Percentiles rank a stretch among this genome's conserved stretches.
Conservation (phyloP, 2,113 vertebrate genomes). For the Pitta sordida region DNA sequence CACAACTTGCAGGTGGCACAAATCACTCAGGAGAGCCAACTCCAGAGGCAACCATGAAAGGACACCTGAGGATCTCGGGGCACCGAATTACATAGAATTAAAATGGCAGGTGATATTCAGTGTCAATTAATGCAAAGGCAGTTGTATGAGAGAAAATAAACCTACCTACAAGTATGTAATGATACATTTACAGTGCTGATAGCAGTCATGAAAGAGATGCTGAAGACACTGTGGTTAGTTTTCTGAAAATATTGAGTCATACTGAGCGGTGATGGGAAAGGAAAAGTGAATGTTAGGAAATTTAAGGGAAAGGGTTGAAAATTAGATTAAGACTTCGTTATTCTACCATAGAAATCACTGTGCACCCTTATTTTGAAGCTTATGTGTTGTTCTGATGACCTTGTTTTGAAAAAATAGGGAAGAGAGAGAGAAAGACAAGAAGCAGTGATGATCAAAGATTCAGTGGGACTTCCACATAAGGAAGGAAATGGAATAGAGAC, state of each 20-base stretch:
- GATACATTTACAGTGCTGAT: not conserved
- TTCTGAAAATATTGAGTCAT: not conserved
- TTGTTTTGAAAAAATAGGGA: not conserved
- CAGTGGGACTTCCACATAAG: not conserved
- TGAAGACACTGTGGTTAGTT: not conserved
- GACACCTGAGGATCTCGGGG: not conserved
- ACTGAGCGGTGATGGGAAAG: not conserved
- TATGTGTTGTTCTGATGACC: not conserved
- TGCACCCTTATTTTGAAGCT: not conserved
- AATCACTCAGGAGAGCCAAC: not conserved
- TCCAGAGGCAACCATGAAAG: not conserved
- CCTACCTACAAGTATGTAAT: accelerated
- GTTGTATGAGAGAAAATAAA: not conserved
- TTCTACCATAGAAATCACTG: not conserved
- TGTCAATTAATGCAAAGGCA: not conserved
- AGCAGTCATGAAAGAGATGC: not conserved
- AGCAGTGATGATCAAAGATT: not conserved
- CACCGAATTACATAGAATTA: not conserved
- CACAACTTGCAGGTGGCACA: not conserved
- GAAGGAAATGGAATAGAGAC: not conserved
- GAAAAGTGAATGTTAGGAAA: not conserved
- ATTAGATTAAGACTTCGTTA: not conserved
- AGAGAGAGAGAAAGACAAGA: not conserved
- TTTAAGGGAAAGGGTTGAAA: not conserved
- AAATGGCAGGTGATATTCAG: not conserved